These are phyloP conservation scores for Macrophya annulata DNA, from an alignment of 2,888 invertebrate species.

Conservation along the genomic window DNA sequence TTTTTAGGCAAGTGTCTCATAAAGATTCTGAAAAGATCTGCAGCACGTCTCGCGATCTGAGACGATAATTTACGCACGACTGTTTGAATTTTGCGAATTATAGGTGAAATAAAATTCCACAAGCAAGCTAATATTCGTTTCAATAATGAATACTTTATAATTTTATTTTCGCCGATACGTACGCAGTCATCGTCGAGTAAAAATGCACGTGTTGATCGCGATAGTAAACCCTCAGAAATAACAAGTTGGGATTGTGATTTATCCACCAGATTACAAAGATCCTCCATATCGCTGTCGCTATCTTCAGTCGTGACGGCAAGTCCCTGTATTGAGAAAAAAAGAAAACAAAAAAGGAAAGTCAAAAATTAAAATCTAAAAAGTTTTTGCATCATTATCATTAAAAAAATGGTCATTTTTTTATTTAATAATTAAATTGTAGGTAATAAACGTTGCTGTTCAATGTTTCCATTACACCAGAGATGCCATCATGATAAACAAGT, in stretches of 20 bases:
- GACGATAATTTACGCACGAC: not conserved
- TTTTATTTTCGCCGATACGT: slow-evolving; percentile 68
- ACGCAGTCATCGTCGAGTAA: slow-evolving; percentile 72
- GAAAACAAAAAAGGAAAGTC: slow-evolving; percentile 54
- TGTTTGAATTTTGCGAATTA: slow-evolving; percentile 49
- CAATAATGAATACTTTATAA: not conserved
- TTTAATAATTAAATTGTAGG: not conserved
- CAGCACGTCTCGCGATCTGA: not conserved
- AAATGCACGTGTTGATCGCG: slow-evolving; percentile 80
- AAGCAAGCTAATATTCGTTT: slow-evolving; percentile 37
- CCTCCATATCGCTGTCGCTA: slow-evolving; percentile 87
- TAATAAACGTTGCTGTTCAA: not conserved
- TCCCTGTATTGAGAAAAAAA: slow-evolving; percentile 67
- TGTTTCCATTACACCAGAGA: not conserved
- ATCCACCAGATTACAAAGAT: slow-evolving; percentile 84
- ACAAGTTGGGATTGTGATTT: slow-evolving; percentile 84
- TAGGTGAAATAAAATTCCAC: slow-evolving; percentile 13
- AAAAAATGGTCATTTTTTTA: not conserved
- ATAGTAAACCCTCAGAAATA: slow-evolving; percentile 83
- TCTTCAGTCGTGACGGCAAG: slow-evolving; percentile 73
- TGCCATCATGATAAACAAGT: slow-evolving; percentile 17
- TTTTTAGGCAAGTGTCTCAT: not conserved
- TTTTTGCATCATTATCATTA: not conserved
- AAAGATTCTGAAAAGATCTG: not conserved
- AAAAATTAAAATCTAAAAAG: not conserved